Percentiles rank a stretch among this genome's conserved stretches.
Conservation (phyloP, 2,113 vertebrate genomes). For the Anarhynchus alexandrinus region DNA sequence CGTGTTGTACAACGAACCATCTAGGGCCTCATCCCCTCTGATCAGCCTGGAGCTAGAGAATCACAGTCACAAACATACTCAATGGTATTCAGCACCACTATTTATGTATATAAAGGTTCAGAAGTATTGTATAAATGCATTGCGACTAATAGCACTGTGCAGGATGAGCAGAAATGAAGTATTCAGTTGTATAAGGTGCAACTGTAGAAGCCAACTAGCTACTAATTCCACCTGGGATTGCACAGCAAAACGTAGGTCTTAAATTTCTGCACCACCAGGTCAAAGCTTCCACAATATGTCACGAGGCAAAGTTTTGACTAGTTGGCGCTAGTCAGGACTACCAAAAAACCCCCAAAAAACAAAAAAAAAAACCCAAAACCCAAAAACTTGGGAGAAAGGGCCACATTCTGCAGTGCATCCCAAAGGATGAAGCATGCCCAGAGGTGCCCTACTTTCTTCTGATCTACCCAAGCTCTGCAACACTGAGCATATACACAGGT, state of each 20-base stretch:
- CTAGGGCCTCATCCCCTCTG: neutral
- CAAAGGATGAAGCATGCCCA: neutral
- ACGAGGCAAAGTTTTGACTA: neutral
- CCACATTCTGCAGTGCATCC: neutral
- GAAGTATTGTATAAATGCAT: neutral
- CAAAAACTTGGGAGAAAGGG: neutral
- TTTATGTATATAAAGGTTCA: neutral
- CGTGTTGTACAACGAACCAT: neutral
- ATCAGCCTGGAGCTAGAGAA: neutral
- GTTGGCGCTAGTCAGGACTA: neutral
- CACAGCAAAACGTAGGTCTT: neutral
- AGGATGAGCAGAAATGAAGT: neutral
- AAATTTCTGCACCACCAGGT: neutral
- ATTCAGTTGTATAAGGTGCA: neutral
- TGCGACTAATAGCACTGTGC: neutral
- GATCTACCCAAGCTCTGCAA: neutral
- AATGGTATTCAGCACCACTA: neutral
- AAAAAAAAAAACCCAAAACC: too few relatives aligned
- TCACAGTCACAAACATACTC: neutral
- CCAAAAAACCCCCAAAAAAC: neutral
- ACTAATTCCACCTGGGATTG: neutral
- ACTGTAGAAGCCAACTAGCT: neutral
- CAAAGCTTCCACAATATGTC: neutral
- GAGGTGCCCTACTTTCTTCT: neutral
- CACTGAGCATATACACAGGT: neutral